Evolutionary conservation across 2,797 vertebrate genomes (phyloP).

Genomic region (Hylomyscus alleni): DNA sequence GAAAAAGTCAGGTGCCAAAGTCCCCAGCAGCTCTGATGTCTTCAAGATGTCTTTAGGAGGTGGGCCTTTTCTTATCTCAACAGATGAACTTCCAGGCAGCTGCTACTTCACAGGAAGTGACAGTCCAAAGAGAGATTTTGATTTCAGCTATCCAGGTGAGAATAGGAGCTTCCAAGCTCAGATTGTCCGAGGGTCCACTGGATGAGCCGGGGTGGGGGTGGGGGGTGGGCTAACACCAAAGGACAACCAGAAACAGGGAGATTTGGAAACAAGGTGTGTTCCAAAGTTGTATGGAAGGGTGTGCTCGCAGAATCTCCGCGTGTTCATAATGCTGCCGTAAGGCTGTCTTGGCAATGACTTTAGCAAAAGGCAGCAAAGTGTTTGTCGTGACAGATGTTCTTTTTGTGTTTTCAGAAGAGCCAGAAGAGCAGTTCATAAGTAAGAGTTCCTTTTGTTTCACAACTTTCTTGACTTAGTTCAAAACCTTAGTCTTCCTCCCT

Average conservation of each 20-base stretch:
- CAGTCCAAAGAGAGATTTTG: too few relatives aligned
- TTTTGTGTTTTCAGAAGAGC: constrained; percentile 77
- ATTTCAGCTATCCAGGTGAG: too few relatives aligned
- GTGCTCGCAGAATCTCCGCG: not conserved
- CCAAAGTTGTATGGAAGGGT: not conserved
- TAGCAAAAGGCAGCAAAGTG: constrained; percentile 18
- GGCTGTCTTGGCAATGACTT: constrained; percentile 16
- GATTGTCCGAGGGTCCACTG: too few relatives aligned
- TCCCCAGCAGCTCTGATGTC: too few relatives aligned
- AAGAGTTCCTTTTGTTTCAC: constrained; percentile 60
- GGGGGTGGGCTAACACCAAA: not conserved
- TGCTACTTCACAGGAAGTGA: too few relatives aligned
- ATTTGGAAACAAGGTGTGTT: not conserved
- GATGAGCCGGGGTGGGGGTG: too few relatives aligned
- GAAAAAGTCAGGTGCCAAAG: too few relatives aligned
- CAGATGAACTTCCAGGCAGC: too few relatives aligned
- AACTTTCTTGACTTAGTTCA: constrained; percentile 22
- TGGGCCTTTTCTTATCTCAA: too few relatives aligned
- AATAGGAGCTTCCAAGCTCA: too few relatives aligned
- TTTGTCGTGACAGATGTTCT: constrained; percentile 53
- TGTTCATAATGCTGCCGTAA: not conserved
- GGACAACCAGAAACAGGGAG: not conserved
- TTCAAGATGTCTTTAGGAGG: too few relatives aligned
- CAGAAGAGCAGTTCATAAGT: constrained; percentile 69
- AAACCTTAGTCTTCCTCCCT: not conserved